Evolutionary conservation across 2,113 vertebrate species (phyloP).

Genomic region (Istiophorus platypterus): DNA sequence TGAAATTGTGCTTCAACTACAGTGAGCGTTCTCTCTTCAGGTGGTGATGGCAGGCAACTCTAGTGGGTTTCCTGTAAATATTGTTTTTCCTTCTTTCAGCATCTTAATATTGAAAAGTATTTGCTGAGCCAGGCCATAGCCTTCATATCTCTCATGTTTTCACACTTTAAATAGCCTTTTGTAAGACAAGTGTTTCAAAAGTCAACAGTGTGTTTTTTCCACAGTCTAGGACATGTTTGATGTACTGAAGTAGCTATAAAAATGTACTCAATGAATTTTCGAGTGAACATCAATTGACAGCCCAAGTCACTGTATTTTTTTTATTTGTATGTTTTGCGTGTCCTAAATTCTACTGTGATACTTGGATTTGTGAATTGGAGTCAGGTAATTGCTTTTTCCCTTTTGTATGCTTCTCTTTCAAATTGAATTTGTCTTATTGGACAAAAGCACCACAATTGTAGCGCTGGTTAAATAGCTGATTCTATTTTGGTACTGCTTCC

Average conservation of each 20-base stretch:
- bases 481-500: background rate
- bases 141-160: slow-evolving; percentile 12
- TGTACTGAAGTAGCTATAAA: background rate
- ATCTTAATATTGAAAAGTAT: slow-evolving; percentile 16
- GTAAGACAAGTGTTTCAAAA: slow-evolving; percentile 11
- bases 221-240: background rate
- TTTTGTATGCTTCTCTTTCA: background rate
- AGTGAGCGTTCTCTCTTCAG: background rate
- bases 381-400: background rate
- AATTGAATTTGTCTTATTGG: background rate
- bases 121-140: slow-evolving; percentile 16
- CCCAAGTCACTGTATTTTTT: too few species aligned
- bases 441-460: background rate
- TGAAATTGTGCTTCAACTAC: slow-evolving; percentile 17
- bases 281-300: slow-evolving; percentile 1
- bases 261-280: background rate
- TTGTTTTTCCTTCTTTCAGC: slow-evolving; percentile 18
- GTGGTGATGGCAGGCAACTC: background rate
- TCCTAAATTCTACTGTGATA: background rate
- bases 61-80: slow-evolving; percentile 37
- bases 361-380: background rate
- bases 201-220: slow-evolving; percentile 18
- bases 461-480: background rate
- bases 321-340: too few species aligned
- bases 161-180: slow-evolving; percentile 22